A percentile compares a stretch with the other conserved stretches of the same genome.
Evolutionary conservation across 2,888 invertebrate species (phyloP).

Genomic region (Phanerotoma sp.): DNA sequence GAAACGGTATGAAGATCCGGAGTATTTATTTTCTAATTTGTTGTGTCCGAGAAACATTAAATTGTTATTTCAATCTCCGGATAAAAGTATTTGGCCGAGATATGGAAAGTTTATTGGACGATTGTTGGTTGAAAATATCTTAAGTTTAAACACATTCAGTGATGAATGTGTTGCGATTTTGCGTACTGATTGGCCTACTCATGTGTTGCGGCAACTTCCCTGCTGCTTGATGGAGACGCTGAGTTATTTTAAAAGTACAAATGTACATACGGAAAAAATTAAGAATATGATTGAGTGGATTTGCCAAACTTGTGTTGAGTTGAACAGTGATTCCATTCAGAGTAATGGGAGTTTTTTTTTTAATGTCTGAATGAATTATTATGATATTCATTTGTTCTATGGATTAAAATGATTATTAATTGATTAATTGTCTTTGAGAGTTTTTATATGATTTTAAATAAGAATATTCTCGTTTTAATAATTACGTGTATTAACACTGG

Average conservation of each 20-base stretch:
- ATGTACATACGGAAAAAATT: constrained; percentile 45
- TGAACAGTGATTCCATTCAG: not conserved
- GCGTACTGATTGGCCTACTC: constrained; percentile 66
- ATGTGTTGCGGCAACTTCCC: constrained; percentile 43
- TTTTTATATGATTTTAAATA: too few species aligned
- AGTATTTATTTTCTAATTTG: constrained; percentile 41
- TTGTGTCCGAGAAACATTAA: constrained; percentile 51
- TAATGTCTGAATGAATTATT: too few species aligned
- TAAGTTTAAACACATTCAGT: constrained; percentile 65
- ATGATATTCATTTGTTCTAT: too few species aligned
- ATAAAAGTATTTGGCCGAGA: constrained; percentile 39
- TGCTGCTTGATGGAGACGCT: constrained; percentile 47
- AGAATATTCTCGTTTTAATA: too few species aligned
- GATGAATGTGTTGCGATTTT: constrained; percentile 70
- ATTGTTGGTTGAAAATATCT: constrained; percentile 61
- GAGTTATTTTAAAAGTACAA: constrained; percentile 39
- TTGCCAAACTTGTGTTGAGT: constrained; percentile 40
- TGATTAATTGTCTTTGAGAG: too few species aligned
- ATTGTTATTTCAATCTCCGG: constrained; percentile 39
- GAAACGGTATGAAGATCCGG: constrained; percentile 39
- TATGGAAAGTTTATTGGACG: constrained; percentile 46
- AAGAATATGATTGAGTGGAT: constrained; percentile 50
- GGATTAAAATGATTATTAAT: too few species aligned
- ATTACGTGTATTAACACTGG: too few species aligned
- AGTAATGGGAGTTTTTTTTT: too few species aligned